These are phyloP conservation scores for Euplagia quadripunctaria DNA, from an alignment of 2,888 invertebrate species.

Conservation along the genomic window DNA sequence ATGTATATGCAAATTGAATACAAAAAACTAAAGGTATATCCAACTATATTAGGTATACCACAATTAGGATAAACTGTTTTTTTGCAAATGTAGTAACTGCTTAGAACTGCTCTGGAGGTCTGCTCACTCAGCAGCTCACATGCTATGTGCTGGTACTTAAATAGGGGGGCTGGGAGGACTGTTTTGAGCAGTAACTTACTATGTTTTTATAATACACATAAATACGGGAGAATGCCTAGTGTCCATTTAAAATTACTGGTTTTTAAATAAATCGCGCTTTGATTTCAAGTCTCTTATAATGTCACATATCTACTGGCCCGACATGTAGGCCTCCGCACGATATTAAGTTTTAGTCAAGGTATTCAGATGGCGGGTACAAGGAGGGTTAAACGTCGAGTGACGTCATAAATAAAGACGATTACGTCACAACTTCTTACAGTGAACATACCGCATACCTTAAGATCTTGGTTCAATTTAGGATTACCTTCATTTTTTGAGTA, in stretches of 20 bases:
- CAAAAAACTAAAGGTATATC: neutral
- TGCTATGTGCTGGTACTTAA: neutral
- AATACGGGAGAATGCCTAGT: no score
- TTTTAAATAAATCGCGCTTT: neutral
- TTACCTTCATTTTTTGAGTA: neutral
- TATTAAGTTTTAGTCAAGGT: slow-evolving; percentile 54
- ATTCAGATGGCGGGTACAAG: slow-evolving; percentile 38
- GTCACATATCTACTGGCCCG: slow-evolving; percentile 21
- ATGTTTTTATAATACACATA: no score
- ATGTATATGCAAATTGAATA: neutral
- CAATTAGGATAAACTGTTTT: neutral
- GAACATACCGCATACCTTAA: slow-evolving; percentile 11
- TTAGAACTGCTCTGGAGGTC: neutral
- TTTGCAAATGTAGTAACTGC: neutral
- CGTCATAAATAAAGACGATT: slow-evolving; percentile 42
- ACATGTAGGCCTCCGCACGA: slow-evolving; percentile 33
- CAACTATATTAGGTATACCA: neutral
- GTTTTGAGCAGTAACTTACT: no score
- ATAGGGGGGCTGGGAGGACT: no score
- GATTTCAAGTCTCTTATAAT: neutral
- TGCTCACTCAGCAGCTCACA: neutral
- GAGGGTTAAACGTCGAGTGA: slow-evolving; percentile 31
- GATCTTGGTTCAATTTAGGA: neutral
- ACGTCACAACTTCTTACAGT: slow-evolving; percentile 26
- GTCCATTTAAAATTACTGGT: neutral